A percentile compares a stretch with the other conserved stretches of the same genome.
Conservation (phyloP, 1,140 invertebrate genomes). For the Apocrypta bakeri region DNA sequence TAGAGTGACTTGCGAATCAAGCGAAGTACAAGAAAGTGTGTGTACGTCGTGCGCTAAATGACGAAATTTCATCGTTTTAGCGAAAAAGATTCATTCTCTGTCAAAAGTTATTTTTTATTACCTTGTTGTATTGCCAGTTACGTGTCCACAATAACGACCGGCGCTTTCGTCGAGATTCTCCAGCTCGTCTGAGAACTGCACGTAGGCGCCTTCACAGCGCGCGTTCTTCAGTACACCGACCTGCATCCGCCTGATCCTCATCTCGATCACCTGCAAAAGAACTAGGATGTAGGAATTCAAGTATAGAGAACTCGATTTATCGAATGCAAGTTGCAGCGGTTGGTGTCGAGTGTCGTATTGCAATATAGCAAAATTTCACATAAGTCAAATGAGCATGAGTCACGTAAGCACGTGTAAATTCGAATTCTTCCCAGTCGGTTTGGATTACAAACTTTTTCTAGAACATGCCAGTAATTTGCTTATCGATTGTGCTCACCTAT, state of each 20-base stretch:
- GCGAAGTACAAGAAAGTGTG: too few relatives aligned
- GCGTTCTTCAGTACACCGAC: constrained; percentile 66
- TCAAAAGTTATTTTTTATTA: constrained; percentile 51
- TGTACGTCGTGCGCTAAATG: too few relatives aligned
- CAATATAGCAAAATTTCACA: constrained; percentile 37
- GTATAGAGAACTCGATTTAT: neutral
- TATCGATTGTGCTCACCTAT: neutral
- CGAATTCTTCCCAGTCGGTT: constrained; percentile 34
- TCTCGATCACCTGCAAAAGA: constrained; percentile 62
- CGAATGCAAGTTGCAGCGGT: constrained; percentile 15
- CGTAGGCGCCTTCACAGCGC: constrained; percentile 64
- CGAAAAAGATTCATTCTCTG: too few relatives aligned
- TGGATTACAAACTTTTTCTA: constrained; percentile 29
- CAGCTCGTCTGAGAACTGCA: constrained; percentile 62
- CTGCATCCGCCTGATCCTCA: constrained; percentile 64
- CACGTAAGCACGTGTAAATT: constrained; percentile 33
- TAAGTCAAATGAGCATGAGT: constrained; percentile 25
- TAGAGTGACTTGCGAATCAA: too few relatives aligned
- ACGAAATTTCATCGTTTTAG: neutral
- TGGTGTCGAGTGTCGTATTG: constrained; percentile 25
- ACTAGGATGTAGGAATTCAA: too few relatives aligned
- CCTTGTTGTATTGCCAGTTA: constrained; percentile 66
- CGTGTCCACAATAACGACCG: constrained; percentile 67
- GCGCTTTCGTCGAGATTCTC: constrained; percentile 61
- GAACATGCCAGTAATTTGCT: constrained; percentile 21